Conservation (phyloP, 2,113 vertebrate genomes). For the Callipepla californica region DNA sequence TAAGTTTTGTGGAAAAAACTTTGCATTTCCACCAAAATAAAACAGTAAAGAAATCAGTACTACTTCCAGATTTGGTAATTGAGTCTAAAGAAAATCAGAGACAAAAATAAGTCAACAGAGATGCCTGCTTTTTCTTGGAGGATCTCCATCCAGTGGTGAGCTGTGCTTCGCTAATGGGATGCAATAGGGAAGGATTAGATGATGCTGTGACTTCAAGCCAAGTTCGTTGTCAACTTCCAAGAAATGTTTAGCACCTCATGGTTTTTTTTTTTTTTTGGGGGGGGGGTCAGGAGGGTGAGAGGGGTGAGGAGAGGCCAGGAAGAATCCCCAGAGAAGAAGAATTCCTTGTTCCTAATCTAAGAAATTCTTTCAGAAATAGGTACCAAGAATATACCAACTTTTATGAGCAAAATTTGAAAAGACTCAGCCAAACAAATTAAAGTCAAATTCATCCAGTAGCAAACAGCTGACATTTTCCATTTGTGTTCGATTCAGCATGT, state of each 20-base stretch:
- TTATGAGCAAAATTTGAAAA: conserved; percentile 37
- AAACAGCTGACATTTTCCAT: conserved; percentile 79
- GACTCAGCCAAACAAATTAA: conserved; percentile 70
- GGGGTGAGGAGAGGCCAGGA: background rate
- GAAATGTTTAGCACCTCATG: background rate
- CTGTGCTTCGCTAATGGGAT: background rate
- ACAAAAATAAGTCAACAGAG: background rate
- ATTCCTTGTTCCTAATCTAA: background rate
- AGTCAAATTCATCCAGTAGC: conserved; percentile 73
- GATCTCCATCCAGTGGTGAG: background rate
- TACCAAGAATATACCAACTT: conserved; percentile 38
- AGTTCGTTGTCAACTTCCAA: conserved; percentile 12
- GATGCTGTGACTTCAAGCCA: background rate
- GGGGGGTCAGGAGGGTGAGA: too few relatives aligned
- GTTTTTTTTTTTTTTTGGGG: background rate
- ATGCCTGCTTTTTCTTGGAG: background rate
- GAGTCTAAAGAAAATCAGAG: background rate
- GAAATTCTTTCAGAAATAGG: conserved; percentile 40
- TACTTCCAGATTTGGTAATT: background rate
- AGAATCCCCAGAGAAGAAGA: background rate
- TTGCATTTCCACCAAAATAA: background rate
- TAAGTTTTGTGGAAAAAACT: background rate
- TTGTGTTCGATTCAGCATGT: conserved; percentile 79
- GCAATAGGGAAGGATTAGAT: background rate
- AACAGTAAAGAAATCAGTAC: background rate